phyloP scores from a whole-genome alignment of 2,797 vertebrate genomes.

The Knipowitschia caucasica region DNA sequence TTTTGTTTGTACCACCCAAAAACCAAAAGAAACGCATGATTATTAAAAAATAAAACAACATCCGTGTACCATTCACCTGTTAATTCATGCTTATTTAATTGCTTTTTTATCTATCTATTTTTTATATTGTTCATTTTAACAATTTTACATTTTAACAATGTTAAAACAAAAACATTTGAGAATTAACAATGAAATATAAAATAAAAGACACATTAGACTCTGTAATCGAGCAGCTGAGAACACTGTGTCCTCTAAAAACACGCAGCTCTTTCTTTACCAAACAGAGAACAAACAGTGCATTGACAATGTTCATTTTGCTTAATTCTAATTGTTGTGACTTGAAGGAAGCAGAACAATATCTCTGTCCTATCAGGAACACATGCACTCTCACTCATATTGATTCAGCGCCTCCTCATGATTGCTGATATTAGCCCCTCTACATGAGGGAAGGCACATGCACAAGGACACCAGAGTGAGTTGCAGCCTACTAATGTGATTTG shows the following conservation, averaged over 20 bases:
- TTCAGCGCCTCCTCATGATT: slow-evolving; percentile 24
- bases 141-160: neutral
- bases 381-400: slow-evolving; percentile 51
- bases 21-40: no score
- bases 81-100: no score
- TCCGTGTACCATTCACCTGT: no score
- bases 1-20: no score
- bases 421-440: slow-evolving; percentile 36
- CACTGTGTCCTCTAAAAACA: slow-evolving; percentile 13
- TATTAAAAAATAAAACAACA: no score
- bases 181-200: neutral
- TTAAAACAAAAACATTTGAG: neutral
- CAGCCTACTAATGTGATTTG: slow-evolving; percentile 30
- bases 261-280: slow-evolving; percentile 13
- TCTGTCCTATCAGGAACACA: slow-evolving; percentile 32
- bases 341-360: slow-evolving; percentile 29
- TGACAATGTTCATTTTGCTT: slow-evolving; percentile 16
- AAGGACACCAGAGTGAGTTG: slow-evolving; percentile 41
- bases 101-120: no score
- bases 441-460: slow-evolving; percentile 39
- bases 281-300: slow-evolving; percentile 11
- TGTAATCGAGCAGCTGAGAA: slow-evolving; percentile 23
- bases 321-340: slow-evolving; percentile 20
- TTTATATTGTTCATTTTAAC: no score
- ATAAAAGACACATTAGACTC: neutral